Evolutionary conservation across 2,113 vertebrate genomes (phyloP).

Genomic region (Nyctibius bracteatus): DNA sequence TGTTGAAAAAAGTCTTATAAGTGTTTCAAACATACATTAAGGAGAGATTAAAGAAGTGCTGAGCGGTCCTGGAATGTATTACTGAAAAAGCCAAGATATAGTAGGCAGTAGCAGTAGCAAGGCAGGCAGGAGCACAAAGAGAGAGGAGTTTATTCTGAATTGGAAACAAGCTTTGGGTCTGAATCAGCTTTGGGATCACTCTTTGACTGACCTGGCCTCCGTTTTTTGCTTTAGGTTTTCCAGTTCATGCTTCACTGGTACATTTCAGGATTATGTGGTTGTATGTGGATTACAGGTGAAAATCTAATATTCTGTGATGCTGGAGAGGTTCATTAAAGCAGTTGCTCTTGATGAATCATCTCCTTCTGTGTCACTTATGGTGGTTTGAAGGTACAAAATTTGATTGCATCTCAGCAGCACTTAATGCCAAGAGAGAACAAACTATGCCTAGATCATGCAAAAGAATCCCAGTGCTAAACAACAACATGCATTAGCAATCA

Average conservation of each 20-base stretch:
- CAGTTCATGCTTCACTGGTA: background rate
- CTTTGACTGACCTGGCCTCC: background rate
- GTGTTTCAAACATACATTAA: background rate
- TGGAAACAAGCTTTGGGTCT: background rate
- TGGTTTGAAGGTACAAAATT: conserved; percentile 32
- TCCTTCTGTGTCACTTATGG: background rate
- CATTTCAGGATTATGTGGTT: background rate
- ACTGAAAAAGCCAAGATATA: background rate
- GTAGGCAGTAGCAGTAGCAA: background rate
- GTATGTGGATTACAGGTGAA: background rate
- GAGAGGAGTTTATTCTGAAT: background rate
- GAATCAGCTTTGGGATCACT: background rate
- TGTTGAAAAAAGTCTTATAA: background rate
- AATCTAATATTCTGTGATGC: background rate
- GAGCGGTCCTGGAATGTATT: rapidly evolving
- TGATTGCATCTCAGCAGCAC: background rate
- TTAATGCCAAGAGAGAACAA: background rate
- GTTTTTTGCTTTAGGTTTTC: background rate
- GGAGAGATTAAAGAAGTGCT: background rate
- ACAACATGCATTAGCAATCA: conserved; percentile 4
- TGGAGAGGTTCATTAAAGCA: conserved; percentile 21
- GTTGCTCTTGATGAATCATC: conserved; percentile 15
- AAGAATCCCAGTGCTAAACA: background rate
- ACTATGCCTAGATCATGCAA: background rate
- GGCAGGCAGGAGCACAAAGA: background rate